Evolutionary conservation across 2,113 vertebrate species (phyloP), one percentile per base, ranked within the genome.

Genomic region (Corythornis cristatus): DNA sequence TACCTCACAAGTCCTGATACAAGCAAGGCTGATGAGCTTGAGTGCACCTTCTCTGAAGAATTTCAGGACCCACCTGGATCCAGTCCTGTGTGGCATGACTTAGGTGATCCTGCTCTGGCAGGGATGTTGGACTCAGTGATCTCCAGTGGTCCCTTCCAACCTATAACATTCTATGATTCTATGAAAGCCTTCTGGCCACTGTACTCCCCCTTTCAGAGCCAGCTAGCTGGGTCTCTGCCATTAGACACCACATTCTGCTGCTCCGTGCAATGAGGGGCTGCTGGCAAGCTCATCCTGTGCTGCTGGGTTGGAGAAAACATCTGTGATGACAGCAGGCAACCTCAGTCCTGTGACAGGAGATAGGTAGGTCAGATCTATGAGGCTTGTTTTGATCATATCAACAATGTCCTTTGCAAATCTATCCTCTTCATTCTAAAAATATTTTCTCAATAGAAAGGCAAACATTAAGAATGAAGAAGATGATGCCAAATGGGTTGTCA

Each of bases 401-500:
- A 53, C 57, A 91, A 48, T 4, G 15, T 17, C 26, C 33, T 57
- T 67, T 28, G 13, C 21, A 92, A 74, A 64, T 43, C 42, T 62
- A 37, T 25, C 4, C 2, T 17, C 22, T 51, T 80, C 67, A 43
- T 85, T 89, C 88, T 12, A 1, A 29, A 88, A 88, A 53, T 68
- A 80, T 67, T 91, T 92, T 84, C 50, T 58, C 57, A 31, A 42
- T 16, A 90, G 68, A 71, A 92, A 89, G 72, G 14, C 85, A 96
- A 96, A 94, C 67, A 83, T n/a, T 70, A 40, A 51, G 72, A 80
- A 87, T 17, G 40, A 89, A 67, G 68, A 78, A 75, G 54, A 94
- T 92, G 95, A 93, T 89, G 56, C 72, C 71, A 88, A 93, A 91
- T 86, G 65, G 56, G 64, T 67, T 89, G 87, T 96, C 72, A 42